Percentiles rank a stretch among this genome's conserved stretches.
Conservation (phyloP, 2,888 invertebrate species). For the Pandemis heparana region DNA sequence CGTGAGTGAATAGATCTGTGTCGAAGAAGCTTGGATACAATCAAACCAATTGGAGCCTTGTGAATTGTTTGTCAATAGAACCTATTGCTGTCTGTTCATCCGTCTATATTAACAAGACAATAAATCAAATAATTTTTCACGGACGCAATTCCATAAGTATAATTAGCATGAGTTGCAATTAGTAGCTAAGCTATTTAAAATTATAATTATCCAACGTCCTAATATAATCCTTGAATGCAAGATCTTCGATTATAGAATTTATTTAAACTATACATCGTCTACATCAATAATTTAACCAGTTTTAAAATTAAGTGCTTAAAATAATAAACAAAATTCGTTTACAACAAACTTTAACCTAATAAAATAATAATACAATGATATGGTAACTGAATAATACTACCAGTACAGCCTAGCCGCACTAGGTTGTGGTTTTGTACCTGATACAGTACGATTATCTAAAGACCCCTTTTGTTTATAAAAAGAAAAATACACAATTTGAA, state of each 20-base stretch:
- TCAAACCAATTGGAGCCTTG: neutral
- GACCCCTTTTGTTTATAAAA: too few relatives aligned
- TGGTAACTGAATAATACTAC: conserved; percentile 70
- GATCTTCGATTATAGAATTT: neutral
- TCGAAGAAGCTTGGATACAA: neutral
- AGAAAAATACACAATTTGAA: too few relatives aligned
- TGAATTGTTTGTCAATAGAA: neutral
- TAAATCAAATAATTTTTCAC: too few relatives aligned
- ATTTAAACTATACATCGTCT: neutral
- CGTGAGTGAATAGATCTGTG: neutral
- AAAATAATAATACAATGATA: conserved; percentile 52
- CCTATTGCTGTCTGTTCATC: neutral
- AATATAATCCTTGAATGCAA: neutral
- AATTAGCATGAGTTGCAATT: neutral
- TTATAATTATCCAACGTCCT: neutral
- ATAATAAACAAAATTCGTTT: conserved; percentile 35
- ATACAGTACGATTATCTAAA: neutral
- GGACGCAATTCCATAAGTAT: neutral
- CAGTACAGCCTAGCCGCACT: conserved; percentile 10
- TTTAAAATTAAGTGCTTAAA: conserved; percentile 28
- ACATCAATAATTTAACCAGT: conserved; percentile 10
- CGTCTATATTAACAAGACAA: too few relatives aligned
- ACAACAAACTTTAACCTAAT: conserved; percentile 49
- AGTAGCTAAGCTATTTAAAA: neutral
- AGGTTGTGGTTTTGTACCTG: conserved; percentile 55